Evolutionary conservation across 2,888 invertebrate genomes (phyloP).

Genomic region (Seira musarum): DNA sequence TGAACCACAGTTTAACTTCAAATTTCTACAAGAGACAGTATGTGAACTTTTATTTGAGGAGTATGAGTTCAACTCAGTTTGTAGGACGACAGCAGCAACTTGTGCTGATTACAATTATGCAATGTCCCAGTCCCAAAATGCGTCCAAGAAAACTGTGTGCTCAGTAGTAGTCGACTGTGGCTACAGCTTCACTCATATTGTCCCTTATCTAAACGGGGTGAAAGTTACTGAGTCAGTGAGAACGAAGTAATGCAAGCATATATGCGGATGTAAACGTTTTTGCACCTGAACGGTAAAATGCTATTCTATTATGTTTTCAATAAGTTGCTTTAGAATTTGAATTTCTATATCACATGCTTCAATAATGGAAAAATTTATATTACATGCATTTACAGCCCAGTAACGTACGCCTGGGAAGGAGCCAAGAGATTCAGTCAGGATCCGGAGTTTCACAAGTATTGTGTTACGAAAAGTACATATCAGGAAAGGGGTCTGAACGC

Average conservation of each 20-base stretch:
- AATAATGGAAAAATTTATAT: neutral
- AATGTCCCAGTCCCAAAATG: neutral
- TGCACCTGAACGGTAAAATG: slow-evolving; percentile 72
- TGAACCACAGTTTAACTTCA: slow-evolving; percentile 95
- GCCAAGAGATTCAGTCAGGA: slow-evolving; percentile 84
- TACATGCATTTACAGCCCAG: slow-evolving; percentile 77
- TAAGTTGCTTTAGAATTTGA: no score
- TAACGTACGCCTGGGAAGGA: slow-evolving; percentile 91
- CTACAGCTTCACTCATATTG: slow-evolving; percentile 95
- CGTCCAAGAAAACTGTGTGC: slow-evolving; percentile 72
- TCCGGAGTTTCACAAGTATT: slow-evolving; percentile 77
- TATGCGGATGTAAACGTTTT: slow-evolving; percentile 84
- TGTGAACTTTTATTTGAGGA: slow-evolving; percentile 98
- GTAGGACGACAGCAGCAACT: slow-evolving; percentile 77
- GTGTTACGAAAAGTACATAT: slow-evolving; percentile 88
- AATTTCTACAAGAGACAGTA: slow-evolving; percentile 92
- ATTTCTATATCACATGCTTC: neutral
- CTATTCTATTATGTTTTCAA: neutral
- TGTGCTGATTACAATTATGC: slow-evolving; percentile 28
- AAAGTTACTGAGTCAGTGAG: slow-evolving; percentile 82
- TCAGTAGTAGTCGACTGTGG: slow-evolving; percentile 94
- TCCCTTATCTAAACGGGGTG: slow-evolving; percentile 89
- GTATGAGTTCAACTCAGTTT: slow-evolving; percentile 89
- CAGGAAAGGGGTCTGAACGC: slow-evolving; percentile 85
- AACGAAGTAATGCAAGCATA: slow-evolving; percentile 82